Evolutionary conservation across 2,888 invertebrate genomes (phyloP).

Genomic region (Harmothoe impar): DNA sequence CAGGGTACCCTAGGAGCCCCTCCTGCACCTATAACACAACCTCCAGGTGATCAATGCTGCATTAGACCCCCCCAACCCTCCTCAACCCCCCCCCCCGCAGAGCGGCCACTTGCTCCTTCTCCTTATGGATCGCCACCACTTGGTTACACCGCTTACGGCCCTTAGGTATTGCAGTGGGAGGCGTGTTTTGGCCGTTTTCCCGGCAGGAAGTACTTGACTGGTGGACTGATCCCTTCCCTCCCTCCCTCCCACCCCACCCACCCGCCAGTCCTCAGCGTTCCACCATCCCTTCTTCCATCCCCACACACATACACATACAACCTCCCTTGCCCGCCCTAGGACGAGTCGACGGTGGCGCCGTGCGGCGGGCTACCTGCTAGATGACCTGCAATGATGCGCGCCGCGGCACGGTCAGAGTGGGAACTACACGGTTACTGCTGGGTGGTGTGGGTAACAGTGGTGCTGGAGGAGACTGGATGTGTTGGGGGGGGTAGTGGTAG

Average conservation of each 20-base stretch:
- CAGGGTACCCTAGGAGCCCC: not conserved
- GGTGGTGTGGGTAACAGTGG: slow-evolving; percentile 2
- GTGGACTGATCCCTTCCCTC: slow-evolving; percentile 40
- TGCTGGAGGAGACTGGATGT: not conserved
- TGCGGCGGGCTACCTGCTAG: slow-evolving; percentile 25
- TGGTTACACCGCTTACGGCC: slow-evolving; percentile 62
- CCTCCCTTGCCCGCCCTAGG: not conserved
- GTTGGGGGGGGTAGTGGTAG: not conserved
- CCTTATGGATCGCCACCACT: slow-evolving; percentile 56
- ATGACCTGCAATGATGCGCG: slow-evolving; percentile 49
- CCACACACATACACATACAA: not conserved
- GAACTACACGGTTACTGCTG: not conserved
- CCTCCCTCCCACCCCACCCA: not conserved
- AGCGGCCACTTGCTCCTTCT: not conserved
- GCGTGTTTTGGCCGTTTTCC: slow-evolving; percentile 62
- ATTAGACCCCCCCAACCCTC: slow-evolving; percentile 9
- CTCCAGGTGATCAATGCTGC: slow-evolving; percentile 37
- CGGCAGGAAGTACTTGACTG: slow-evolving; percentile 63
- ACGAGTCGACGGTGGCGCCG: not conserved
- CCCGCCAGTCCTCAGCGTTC: not conserved
- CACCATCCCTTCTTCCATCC: not conserved
- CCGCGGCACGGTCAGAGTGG: not conserved
- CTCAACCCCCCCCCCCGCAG: not conserved
- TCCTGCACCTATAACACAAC: not conserved
- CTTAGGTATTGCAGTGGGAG: slow-evolving; percentile 58